Evolutionary conservation across 2,888 invertebrate species (phyloP), one percentile per base, ranked within the genome.

Genomic region (Dynastes grantii): DNA sequence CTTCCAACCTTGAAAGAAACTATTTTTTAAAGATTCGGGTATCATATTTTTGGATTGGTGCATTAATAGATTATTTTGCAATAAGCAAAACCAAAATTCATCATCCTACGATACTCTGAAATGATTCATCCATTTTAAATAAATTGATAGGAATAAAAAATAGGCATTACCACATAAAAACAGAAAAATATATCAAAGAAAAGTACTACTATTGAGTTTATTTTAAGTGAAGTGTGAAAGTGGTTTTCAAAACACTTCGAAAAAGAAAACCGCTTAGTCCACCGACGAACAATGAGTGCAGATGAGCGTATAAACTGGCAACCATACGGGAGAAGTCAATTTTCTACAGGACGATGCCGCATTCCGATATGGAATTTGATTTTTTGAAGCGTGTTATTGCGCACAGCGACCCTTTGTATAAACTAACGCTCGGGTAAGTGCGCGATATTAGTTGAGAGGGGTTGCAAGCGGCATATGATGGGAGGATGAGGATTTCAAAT

Each of bases 311-410:
- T 16, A 9, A 58, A 58, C 8, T 8, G 45, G 22, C 55, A 27
- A 22, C 55, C 22, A 58, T 58, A 58, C 27, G 55, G 55, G 16
- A 58, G 22, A 58, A 58, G 55, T 58, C 55, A 58, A 58, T 58
- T 58, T 58, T 58, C 55, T 58, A 58, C n/a, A n/a, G 16, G 53
- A n/a, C 53, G 4, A 53, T 53, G 16, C 16, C 16, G 4, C 55
- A 58, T 22, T 22, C 16, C 55, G 55, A 58, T 58, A 58, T 58
- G 55, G 55, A 58, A 58, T 58, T 58, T 58, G 55, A 58, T 16
- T 58, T 58, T 58, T 58, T 58, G n/a, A 22, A 58, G 55, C 55
- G 55, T 58, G 55, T 58, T 58, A 58, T 58, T 58, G 55, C 55
- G 22, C 16, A 58, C 8, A 5, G 27, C 8, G 8, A 8, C 55